phyloP scores from a whole-genome alignment of 1,140 invertebrate species.

The Lepidurus apus region DNA sequence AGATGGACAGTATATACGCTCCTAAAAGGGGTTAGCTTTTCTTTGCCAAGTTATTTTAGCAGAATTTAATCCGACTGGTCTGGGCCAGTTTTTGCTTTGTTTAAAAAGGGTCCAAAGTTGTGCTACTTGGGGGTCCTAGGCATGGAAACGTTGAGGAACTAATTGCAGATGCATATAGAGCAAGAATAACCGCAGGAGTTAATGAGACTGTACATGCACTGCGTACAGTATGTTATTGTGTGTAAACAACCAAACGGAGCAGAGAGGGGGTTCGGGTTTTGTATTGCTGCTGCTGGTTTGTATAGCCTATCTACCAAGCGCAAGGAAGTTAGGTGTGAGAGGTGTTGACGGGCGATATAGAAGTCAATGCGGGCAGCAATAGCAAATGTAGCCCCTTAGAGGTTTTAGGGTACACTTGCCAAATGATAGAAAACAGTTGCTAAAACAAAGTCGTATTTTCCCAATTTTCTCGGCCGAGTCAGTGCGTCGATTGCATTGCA shows the following conservation, averaged over 20 bases:
- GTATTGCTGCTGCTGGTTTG: neutral
- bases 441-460: neutral
- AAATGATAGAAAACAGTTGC: slow-evolving; percentile 16
- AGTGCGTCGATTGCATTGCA: neutral
- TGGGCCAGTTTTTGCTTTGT: neutral
- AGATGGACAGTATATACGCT: neutral
- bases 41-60: neutral
- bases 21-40: slow-evolving; percentile 4
- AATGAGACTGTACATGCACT: neutral
- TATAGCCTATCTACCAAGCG: neutral
- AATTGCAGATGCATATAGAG: neutral
- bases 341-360: neutral
- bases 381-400: neutral
- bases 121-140: neutral
- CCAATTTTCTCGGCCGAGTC: neutral
- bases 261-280: neutral
- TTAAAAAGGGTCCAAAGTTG: no score
- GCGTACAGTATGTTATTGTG: neutral
- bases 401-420: slow-evolving; percentile 10
- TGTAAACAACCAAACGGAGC: neutral
- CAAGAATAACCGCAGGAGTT: neutral
- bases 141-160: neutral
- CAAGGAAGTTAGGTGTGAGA: neutral
- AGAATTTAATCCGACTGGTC: slow-evolving; percentile 1
- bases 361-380: neutral